Conservation (phyloP, 2,888 invertebrate species). For the Lasioglossum lativentre region DNA sequence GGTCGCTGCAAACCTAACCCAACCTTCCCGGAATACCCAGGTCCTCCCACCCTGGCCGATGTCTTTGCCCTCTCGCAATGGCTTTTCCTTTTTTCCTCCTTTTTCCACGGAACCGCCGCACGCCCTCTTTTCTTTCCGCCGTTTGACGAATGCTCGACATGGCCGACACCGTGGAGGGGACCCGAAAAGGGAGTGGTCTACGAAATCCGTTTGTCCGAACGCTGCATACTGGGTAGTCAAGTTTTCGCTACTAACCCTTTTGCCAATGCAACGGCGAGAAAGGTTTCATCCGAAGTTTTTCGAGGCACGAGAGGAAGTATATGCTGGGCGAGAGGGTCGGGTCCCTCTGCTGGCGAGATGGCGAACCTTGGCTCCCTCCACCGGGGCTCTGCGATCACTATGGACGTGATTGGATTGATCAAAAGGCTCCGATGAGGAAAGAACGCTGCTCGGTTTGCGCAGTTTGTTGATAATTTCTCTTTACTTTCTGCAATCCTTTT, state of each 20-base stretch:
- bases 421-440: not conserved
- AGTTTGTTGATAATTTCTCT: not conserved
- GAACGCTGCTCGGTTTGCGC: not conserved
- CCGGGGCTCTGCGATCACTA: not conserved
- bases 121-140: conserved; percentile 40
- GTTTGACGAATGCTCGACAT: conserved; percentile 35
- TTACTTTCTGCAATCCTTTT: not conserved
- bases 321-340: not conserved
- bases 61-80: conserved; percentile 40
- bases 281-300: not conserved
- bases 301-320: not conserved
- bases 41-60: conserved; percentile 29
- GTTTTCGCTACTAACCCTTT: conserved; percentile 14
- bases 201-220: conserved; percentile 16
- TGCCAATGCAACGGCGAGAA: not conserved
- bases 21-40: conserved; percentile 68
- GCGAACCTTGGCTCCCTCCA: not conserved
- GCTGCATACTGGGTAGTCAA: not conserved
- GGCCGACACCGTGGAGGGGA: conserved; percentile 24
- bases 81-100: conserved; percentile 38
- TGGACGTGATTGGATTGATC: not conserved
- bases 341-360: not conserved
- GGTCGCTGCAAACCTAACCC: conserved; percentile 64
- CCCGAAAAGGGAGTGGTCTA: conserved; percentile 54
- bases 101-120: not conserved